A percentile compares a stretch with the other conserved stretches of the same genome.
Conservation (phyloP, 2,888 invertebrate species). For the Archips crataeganus region DNA sequence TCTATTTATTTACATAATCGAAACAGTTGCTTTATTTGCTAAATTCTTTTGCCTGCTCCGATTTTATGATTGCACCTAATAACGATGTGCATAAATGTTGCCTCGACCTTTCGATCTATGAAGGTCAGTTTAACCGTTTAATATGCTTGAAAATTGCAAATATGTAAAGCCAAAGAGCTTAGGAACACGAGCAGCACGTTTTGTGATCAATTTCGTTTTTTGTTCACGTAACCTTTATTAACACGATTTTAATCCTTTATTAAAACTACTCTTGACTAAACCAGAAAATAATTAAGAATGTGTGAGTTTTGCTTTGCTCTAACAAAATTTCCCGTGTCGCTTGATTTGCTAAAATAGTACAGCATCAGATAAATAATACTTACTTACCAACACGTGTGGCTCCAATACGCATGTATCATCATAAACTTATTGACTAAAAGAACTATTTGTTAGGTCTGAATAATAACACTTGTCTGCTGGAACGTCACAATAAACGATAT, state of each 20-base stretch:
- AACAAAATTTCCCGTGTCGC: too few species aligned
- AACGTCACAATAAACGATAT: conserved; percentile 32
- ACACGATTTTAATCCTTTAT: not conserved
- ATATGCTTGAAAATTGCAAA: not conserved
- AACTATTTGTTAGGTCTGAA: not conserved
- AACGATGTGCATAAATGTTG: not conserved
- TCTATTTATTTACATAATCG: not conserved
- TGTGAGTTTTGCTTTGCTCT: too few species aligned
- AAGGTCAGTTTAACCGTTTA: not conserved
- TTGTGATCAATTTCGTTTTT: not conserved
- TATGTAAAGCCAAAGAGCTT: not conserved
- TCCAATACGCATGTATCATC: not conserved
- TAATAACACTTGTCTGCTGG: conserved; percentile 7
- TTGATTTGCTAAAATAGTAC: too few species aligned
- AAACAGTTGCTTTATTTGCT: not conserved
- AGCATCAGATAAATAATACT: too few species aligned
- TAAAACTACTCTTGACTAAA: not conserved
- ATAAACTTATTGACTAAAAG: not conserved
- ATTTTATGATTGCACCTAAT: not conserved
- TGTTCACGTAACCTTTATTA: not conserved
- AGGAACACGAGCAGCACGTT: not conserved
- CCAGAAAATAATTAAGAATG: too few species aligned
- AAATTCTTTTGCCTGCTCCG: not conserved
- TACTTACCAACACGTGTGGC: too few species aligned
- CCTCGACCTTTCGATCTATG: not conserved